phyloP scores from a whole-genome alignment of 2,113 vertebrate species.

The Malaclemys terrapin region DNA sequence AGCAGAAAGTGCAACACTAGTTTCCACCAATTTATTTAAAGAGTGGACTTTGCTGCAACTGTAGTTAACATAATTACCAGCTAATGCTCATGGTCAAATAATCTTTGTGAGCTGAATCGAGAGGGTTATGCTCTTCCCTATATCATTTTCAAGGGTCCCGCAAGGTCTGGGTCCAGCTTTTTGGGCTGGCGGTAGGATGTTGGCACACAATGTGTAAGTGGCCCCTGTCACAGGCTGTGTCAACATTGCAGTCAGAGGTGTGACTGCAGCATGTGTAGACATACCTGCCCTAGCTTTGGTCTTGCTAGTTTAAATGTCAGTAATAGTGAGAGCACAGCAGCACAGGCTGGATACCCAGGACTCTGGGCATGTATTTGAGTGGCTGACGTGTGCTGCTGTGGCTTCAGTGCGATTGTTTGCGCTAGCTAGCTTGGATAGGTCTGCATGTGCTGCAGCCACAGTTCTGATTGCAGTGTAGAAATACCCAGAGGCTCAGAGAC shows the following conservation, averaged over 20 bases:
- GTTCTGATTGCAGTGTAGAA: background rate
- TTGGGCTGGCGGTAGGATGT: fast-evolving
- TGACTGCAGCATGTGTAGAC: background rate
- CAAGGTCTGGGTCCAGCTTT: background rate
- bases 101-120: background rate
- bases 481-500: background rate
- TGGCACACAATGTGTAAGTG: background rate
- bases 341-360: background rate
- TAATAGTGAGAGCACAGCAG: background rate
- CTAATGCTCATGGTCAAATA: background rate
- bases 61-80: background rate
- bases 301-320: background rate
- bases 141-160: background rate
- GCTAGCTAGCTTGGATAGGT: background rate
- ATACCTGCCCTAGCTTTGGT: background rate
- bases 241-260: background rate
- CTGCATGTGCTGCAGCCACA: background rate
- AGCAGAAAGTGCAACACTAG: background rate
- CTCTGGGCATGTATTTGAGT: background rate
- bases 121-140: background rate
- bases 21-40: background rate
- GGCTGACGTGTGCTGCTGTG: background rate
- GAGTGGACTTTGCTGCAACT: background rate
- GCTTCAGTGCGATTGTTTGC: background rate
- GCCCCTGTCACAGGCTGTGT: background rate